Evolutionary conservation across 2,888 invertebrate species (phyloP).

Genomic region (Thalpophila matura): DNA sequence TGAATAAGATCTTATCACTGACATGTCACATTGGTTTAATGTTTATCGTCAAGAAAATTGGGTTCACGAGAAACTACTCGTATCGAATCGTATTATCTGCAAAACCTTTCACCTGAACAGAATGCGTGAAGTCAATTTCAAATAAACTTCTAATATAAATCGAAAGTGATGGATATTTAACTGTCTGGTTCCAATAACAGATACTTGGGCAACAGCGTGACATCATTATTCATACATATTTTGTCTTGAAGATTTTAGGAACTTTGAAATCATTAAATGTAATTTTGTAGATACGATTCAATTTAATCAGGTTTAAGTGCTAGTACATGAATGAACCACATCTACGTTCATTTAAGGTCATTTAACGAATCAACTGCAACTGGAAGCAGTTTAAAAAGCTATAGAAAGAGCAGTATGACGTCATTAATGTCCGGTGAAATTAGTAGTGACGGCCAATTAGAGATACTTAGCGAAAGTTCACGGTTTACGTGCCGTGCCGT

Average conservation of each 20-base stretch:
- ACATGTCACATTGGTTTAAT: slow-evolving; percentile 54
- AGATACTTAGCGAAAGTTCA: slow-evolving; percentile 55
- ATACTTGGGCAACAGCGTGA: not conserved
- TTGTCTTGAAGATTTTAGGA: not conserved
- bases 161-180: slow-evolving; percentile 8
- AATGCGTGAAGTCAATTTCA: slow-evolving; percentile 46
- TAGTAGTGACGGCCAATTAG: slow-evolving; percentile 64
- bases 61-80: slow-evolving; percentile 51
- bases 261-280: slow-evolving; percentile 1
- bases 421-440: slow-evolving; percentile 45
- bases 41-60: slow-evolving; percentile 54
- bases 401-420: slow-evolving; percentile 28
- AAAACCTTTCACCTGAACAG: slow-evolving; percentile 45
- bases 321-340: slow-evolving; percentile 14
- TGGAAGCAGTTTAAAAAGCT: slow-evolving; percentile 32
- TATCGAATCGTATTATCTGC: slow-evolving; percentile 47
- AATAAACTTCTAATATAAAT: slow-evolving; percentile 31
- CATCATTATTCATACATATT: not conserved
- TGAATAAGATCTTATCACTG: slow-evolving; percentile 38
- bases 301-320: slow-evolving; percentile 11
- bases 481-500: slow-evolving; percentile 52
- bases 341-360: slow-evolving; percentile 21
- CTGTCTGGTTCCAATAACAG: slow-evolving; percentile 2
- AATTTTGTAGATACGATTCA: not conserved
- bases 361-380: slow-evolving; percentile 33